Conservation (phyloP, 2,888 invertebrate species). For the Flexamia atlantica region DNA sequence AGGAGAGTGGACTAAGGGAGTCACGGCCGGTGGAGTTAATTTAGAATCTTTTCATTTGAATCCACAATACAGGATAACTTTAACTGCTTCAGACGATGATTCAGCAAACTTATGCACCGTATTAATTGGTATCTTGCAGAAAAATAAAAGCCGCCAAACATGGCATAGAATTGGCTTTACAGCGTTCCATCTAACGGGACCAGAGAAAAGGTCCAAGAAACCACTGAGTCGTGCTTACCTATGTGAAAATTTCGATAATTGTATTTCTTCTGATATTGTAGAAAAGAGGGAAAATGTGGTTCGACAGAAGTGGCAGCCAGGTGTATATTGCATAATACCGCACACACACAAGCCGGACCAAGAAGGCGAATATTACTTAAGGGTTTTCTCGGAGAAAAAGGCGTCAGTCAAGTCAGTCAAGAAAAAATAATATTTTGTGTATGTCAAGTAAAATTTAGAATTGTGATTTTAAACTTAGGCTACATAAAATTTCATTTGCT, state of each 20-base stretch:
- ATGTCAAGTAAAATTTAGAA: too few relatives aligned
- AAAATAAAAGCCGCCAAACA: background rate
- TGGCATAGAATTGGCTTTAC: slow-evolving; percentile 12
- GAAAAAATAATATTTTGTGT: too few relatives aligned
- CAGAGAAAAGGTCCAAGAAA: background rate
- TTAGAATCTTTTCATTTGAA: background rate
- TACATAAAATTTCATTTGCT: too few relatives aligned
- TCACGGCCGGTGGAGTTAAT: background rate
- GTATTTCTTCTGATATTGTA: background rate
- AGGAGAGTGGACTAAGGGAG: background rate
- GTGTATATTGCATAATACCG: background rate
- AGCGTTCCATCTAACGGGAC: background rate
- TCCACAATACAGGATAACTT: background rate
- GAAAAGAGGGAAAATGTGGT: background rate
- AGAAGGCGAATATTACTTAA: background rate
- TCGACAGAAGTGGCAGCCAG: background rate
- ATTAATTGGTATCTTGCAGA: background rate
- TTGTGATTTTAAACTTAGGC: too few relatives aligned
- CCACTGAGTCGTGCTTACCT: background rate
- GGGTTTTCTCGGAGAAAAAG: background rate
- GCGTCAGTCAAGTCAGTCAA: background rate
- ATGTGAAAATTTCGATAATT: background rate
- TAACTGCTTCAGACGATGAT: background rate
- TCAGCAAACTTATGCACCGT: background rate
- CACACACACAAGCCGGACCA: background rate